Evolutionary conservation across 2,888 invertebrate species (phyloP).

Genomic region (Beris morrisii): DNA sequence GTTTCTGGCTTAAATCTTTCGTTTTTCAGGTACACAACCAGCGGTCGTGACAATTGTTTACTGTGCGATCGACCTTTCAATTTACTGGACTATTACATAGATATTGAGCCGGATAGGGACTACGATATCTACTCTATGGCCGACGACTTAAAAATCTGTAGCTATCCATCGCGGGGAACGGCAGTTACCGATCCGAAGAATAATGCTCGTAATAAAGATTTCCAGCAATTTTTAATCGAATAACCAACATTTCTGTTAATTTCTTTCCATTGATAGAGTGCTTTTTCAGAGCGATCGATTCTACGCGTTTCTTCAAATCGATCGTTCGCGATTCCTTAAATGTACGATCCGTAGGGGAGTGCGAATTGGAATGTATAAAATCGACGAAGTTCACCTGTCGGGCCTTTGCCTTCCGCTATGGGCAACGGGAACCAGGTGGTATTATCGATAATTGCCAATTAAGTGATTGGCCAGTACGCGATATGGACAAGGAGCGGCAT

Average conservation of each 20-base stretch:
- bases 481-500: conserved; percentile 64
- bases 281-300: conserved; percentile 79
- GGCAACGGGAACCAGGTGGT: conserved; percentile 65
- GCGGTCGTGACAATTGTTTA: conserved; percentile 70
- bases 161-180: conserved; percentile 45
- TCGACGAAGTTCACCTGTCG: conserved; percentile 75
- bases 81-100: conserved; percentile 71
- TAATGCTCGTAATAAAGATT: conserved; percentile 42
- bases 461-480: conserved; percentile 71
- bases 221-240: not conserved
- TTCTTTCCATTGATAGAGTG: conserved; percentile 64
- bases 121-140: conserved; percentile 80
- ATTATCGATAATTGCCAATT: conserved; percentile 75
- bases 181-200: conserved; percentile 56
- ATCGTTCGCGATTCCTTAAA: conserved; percentile 68
- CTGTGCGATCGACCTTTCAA: conserved; percentile 72
- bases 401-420: conserved; percentile 77
- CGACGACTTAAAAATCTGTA: conserved; percentile 60
- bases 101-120: conserved; percentile 71
- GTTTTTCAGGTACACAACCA: conserved; percentile 51
- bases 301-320: conserved; percentile 66
- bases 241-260: not conserved
- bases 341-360: conserved; percentile 73
- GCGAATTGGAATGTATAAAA: conserved; percentile 77
- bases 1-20: conserved; percentile 18